Conservation (phyloP, 2,797 vertebrate species). For the Euphonia xanthogaster region DNA sequence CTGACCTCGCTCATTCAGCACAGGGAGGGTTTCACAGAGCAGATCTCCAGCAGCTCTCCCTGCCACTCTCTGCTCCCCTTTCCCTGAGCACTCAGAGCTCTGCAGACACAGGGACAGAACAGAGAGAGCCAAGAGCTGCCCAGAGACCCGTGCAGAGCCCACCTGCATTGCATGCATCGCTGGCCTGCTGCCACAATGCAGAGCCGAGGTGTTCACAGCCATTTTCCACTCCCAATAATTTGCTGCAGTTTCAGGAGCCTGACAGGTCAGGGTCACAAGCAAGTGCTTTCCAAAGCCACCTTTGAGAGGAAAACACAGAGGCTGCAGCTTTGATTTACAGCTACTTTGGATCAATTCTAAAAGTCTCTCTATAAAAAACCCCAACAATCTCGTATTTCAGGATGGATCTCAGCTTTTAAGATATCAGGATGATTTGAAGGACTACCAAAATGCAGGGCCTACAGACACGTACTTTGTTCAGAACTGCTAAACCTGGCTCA, state of each 20-base stretch:
- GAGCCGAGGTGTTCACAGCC: rapidly evolving
- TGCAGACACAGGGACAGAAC: background rate
- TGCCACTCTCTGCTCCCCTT: background rate
- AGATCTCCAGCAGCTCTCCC: background rate
- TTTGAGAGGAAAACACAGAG: background rate
- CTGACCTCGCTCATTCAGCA: rapidly evolving
- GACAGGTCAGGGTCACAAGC: background rate
- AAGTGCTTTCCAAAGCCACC: background rate
- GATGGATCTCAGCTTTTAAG: background rate
- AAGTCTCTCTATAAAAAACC: background rate
- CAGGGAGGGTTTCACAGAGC: background rate
- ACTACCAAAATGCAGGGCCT: background rate
- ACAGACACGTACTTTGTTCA: background rate
- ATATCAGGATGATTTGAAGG: background rate
- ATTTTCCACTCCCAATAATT: background rate
- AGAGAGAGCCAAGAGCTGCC: background rate
- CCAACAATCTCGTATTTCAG: background rate
- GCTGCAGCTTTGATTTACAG: background rate
- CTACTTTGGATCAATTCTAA: background rate
- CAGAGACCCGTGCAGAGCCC: background rate
- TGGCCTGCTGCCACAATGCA: background rate
- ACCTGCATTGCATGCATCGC: background rate
- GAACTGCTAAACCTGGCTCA: conserved; percentile 4
- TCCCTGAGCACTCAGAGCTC: background rate
- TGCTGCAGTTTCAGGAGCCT: background rate